Conservation (phyloP, 2,888 invertebrate genomes). For the Chrysolina haemoptera region DNA sequence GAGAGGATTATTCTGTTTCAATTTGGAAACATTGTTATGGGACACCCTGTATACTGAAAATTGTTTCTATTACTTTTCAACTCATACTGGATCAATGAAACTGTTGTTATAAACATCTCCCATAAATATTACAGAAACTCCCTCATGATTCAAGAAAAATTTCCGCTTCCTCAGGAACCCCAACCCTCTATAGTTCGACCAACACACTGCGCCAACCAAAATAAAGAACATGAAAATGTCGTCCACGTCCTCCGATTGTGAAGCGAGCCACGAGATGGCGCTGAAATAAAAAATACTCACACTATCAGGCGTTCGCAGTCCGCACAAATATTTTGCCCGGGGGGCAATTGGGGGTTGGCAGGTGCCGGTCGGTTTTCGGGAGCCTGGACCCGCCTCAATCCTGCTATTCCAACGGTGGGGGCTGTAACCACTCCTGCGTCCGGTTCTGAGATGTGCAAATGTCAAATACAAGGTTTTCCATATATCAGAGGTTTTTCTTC, state of each 20-base stretch:
- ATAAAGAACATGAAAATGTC: neutral
- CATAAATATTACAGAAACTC: no score
- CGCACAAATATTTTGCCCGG: constrained; percentile 95
- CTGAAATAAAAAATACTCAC: constrained; percentile 78
- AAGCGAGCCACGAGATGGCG: constrained; percentile 28
- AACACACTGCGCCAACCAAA: constrained; percentile 15
- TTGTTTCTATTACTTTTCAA: no score
- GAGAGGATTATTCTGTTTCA: no score
- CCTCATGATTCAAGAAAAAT: no score
- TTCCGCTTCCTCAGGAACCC: neutral
- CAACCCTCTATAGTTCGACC: neutral
- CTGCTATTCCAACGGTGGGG: constrained; percentile 71
- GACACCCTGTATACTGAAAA: no score
- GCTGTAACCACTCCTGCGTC: constrained; percentile 71
- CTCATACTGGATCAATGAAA: no score
- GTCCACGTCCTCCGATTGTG: neutral
- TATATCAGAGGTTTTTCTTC: neutral
- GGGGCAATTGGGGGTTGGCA: constrained; percentile 82
- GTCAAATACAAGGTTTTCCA: constrained; percentile 22
- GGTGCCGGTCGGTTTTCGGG: constrained; percentile 77
- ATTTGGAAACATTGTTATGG: no score
- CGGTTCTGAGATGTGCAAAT: constrained; percentile 57
- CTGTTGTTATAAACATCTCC: no score
- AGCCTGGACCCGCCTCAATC: constrained; percentile 82
- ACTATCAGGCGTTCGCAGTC: constrained; percentile 98